phyloP scores from a whole-genome alignment of 2,888 invertebrate species.

The Frankliniella fusca region DNA sequence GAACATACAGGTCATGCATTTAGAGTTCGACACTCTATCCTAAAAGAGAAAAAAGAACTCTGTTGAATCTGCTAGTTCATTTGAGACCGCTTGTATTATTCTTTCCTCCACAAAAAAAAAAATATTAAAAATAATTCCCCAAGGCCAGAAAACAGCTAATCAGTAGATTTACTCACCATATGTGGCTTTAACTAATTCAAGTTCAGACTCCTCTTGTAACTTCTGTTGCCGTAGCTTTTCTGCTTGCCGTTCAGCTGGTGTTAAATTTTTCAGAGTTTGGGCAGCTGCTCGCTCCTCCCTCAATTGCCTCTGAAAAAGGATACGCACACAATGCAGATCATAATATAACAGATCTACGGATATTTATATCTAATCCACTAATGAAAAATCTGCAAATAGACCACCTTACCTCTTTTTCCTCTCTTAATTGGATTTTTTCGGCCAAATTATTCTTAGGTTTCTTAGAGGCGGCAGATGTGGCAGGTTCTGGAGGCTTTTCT shows the following conservation, averaged over 20 bases:
- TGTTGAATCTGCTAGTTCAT: no score
- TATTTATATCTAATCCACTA: no score
- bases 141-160: slow-evolving; percentile 54
- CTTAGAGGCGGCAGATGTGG: slow-evolving; percentile 56
- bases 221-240: slow-evolving; percentile 73
- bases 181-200: neutral
- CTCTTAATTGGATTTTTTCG: slow-evolving; percentile 81
- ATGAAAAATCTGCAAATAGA: neutral
- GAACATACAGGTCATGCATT: neutral
- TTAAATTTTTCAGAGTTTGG: slow-evolving; percentile 50
- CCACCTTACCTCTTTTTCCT: slow-evolving; percentile 55
- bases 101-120: neutral
- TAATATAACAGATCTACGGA: neutral
- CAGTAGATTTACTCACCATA: slow-evolving; percentile 55
- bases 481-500: slow-evolving; percentile 59
- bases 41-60: no score
- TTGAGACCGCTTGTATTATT: no score
- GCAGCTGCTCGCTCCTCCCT: slow-evolving; percentile 49
- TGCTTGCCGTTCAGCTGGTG: slow-evolving; percentile 69
- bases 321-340: neutral
- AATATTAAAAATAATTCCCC: slow-evolving; percentile 25
- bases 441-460: slow-evolving; percentile 69
- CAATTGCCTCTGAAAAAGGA: neutral
- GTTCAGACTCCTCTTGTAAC: slow-evolving; percentile 77
- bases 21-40: neutral